Evolutionary conservation across 2,113 vertebrate genomes (phyloP), one percentile per base, ranked within the genome.

Genomic region (Petromus typicus): DNA sequence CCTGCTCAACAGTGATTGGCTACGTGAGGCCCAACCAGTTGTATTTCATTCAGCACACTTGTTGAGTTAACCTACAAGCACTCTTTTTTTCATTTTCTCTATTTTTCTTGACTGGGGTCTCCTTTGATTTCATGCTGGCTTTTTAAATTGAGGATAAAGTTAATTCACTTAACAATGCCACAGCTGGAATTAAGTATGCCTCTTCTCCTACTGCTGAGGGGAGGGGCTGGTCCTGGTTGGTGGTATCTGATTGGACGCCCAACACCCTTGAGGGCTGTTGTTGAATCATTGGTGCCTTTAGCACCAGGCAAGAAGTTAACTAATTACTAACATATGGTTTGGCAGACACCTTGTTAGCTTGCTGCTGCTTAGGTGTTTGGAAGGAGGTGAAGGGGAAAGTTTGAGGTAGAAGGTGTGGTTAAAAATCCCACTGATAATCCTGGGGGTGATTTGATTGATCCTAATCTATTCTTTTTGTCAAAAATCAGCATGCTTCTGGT

Each of bases 61-160:
- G 91, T 96, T 96, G 86, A 97, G 96, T 94, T 97, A 98, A 98
- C 97, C 93, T 98, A 97, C 79, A 75, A 96, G 94, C 97, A 61
- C 96, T 95, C 97, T 71, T 94, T 94, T 91, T 88, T 85, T 95
- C 89, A 97, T 97, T 97, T 93, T 98, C 91, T 93, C 66, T 97
- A 92, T 97, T 90, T 97, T 97, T 94, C 97, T 97, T 97, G 97
- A 90, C 97, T 97, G 82, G 63, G 90, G 95, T 98, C 98, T 97
- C 98, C 97, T 97, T 98, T 98, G 98, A 99, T 99, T 98, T 99
- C 98, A 98, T 98, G 98, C 98, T 99, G 98, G 98, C 97, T 98
- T 99, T 99, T 99, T 99, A 99, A 99, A 99, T 99, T 99, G 98
- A 98, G 98, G 98, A 98, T 98, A 97, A 98, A 98, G 97, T 98